A percentile compares a stretch with the other conserved stretches of the same genome.
Conservation (phyloP, 2,797 vertebrate genomes). For the Nannoperca obscura region DNA sequence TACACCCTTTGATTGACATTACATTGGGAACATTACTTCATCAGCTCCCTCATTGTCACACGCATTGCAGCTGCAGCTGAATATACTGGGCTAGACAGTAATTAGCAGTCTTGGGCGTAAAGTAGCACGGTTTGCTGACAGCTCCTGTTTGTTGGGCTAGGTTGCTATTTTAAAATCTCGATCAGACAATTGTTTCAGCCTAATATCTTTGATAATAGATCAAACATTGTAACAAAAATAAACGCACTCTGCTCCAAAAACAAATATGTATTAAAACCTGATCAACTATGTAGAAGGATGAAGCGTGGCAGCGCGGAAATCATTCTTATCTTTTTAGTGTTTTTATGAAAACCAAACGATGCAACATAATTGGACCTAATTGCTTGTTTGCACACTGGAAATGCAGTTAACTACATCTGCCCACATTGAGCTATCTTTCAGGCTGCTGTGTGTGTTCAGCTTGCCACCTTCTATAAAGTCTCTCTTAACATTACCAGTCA, state of each 20-base stretch:
- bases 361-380: slow-evolving; percentile 54
- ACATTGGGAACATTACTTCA: not conserved
- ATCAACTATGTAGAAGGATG: not conserved
- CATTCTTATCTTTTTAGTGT: slow-evolving; percentile 25
- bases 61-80: slow-evolving; percentile 6
- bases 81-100: not conserved
- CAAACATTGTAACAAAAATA: slow-evolving; percentile 26
- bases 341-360: slow-evolving; percentile 33
- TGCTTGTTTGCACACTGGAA: slow-evolving; percentile 58
- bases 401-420: slow-evolving; percentile 33
- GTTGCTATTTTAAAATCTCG: slow-evolving; percentile 33
- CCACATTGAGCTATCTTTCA: slow-evolving; percentile 50
- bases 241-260: slow-evolving; percentile 13
- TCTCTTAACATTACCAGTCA: slow-evolving; percentile 34
- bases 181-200: slow-evolving; percentile 10
- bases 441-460: slow-evolving; percentile 30
- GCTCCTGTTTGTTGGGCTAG: slow-evolving; percentile 1
- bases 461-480: slow-evolving; percentile 52
- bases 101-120: not conserved
- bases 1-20: not conserved
- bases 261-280: slow-evolving; percentile 16
- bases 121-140: slow-evolving; percentile 8
- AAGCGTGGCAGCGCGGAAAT: not conserved
- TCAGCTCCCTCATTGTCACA: not conserved
- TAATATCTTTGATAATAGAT: slow-evolving; percentile 17